Conservation (phyloP, 2,888 invertebrate genomes). For the Caenorhabditis doughertyi region DNA sequence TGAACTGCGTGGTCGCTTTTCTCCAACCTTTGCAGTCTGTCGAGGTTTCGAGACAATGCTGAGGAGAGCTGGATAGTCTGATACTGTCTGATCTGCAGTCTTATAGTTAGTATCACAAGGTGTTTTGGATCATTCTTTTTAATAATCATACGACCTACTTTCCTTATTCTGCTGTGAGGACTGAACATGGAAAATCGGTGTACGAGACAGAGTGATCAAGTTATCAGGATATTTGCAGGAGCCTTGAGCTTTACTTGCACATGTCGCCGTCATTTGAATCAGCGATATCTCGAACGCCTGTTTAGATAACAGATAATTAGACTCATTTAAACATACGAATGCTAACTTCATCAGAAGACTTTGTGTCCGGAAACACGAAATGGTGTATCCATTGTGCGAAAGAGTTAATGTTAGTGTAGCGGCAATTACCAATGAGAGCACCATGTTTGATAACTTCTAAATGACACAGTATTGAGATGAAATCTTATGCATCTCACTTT, state of each 20-base stretch:
- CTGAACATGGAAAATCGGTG: constrained; percentile 15
- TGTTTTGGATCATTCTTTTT: constrained; percentile 9
- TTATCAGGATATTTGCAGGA: constrained; percentile 9
- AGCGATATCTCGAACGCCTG: constrained; percentile 62
- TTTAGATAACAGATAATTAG: background rate
- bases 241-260: constrained; percentile 31
- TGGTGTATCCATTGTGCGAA: constrained; percentile 56
- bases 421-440: constrained; percentile 50
- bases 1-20: constrained; percentile 27
- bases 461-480: background rate
- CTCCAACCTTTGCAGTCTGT: constrained; percentile 6
- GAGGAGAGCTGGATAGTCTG: constrained; percentile 61
- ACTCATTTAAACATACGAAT: background rate
- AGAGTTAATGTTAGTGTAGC: constrained; percentile 24
- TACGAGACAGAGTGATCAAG: background rate
- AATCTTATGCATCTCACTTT: background rate
- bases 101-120: background rate
- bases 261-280: constrained; percentile 20
- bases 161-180: constrained; percentile 20
- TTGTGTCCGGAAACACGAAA: constrained; percentile 53
- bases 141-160: constrained; percentile 13
- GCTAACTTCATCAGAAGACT: constrained; percentile 18
- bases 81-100: constrained; percentile 41
- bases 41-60: constrained; percentile 46
- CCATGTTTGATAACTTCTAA: constrained; percentile 49